Evolutionary conservation across 2,888 invertebrate genomes (phyloP), one percentile per base, ranked within the genome.

Genomic region (Cerastoderma edule): DNA sequence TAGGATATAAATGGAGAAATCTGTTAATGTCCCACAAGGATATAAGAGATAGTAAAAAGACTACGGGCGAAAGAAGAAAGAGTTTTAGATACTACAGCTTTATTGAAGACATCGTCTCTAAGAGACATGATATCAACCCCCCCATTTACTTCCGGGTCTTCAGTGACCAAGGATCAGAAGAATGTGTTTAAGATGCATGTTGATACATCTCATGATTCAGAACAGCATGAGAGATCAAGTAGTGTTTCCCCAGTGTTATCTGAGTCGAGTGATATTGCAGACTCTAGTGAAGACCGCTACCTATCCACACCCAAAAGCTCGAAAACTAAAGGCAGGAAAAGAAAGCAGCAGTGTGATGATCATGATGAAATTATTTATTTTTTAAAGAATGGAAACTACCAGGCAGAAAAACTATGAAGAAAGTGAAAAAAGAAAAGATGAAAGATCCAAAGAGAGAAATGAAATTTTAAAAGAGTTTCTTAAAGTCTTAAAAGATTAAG

Each of bases 21-120:
- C 28, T 44, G 16, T n/a, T 64, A n/a, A 44, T 22, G 22, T 39
- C 35, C 6, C 46, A 28, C 46, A 35, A 64, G 6, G 39, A 64
- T 24, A n/a, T 35, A 28, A 24, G 28, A 24, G 44, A 35, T 8
- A 28, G 27, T 24, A 44, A 64, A 46, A 39, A 64, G 27, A 64
- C 13, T 8, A 35, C 39, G 27, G 64, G 64, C 6, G 16, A 44
- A 27, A 46, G 22, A 46, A 24, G 39, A 39, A 56, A 56, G 30
- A 56, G 16, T 4, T 56, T 56, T 32, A 10, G 30, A 24, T 56
- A 28, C 30, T 56, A 19, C 10, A n/a, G n/a, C 10, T 10, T 8
- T 16, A 56, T 56, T 56, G 56, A 56, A 28, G 30, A 56, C 8
- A 56, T 56, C 30, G 56, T 56, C 16, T 28, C 56, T 19, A 56